Conservation (phyloP, 1,140 invertebrate genomes). For the Plectrocnemia conspersa region DNA sequence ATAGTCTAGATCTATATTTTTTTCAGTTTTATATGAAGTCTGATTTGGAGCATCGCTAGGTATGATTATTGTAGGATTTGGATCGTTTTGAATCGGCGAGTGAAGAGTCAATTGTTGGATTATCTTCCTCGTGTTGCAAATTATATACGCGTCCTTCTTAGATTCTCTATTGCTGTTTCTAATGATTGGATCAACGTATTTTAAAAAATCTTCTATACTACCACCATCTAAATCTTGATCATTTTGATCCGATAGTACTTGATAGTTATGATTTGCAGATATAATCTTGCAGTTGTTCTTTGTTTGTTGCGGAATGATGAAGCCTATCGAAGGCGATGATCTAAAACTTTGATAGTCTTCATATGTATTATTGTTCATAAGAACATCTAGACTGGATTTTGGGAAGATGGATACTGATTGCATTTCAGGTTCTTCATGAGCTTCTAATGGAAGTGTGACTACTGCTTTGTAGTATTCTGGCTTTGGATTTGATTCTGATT, state of each 20-base stretch:
- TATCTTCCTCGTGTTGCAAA: slow-evolving; percentile 48
- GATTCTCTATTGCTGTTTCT: slow-evolving; percentile 43
- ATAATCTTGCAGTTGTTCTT: too few relatives aligned
- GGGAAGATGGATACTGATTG: slow-evolving; percentile 22
- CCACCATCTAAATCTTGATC: slow-evolving; percentile 42
- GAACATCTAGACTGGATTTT: slow-evolving; percentile 29
- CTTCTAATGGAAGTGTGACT: slow-evolving; percentile 26
- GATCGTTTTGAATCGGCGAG: too few relatives aligned
- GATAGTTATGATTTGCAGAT: too few relatives aligned
- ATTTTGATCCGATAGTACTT: slow-evolving; percentile 24
- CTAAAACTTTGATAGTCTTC: slow-evolving; percentile 22
- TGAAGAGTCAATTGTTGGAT: slow-evolving; percentile 39
- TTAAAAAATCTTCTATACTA: slow-evolving; percentile 47
- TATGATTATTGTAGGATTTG: slow-evolving; percentile 10
- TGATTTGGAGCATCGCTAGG: slow-evolving; percentile 6
- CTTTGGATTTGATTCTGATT: too few relatives aligned
- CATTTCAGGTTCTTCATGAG: slow-evolving; percentile 12
- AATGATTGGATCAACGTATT: slow-evolving; percentile 45
- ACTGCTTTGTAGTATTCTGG: slow-evolving; percentile 29
- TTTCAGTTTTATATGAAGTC: slow-evolving; percentile 48
- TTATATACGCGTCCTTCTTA: slow-evolving; percentile 41
- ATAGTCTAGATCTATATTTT: slow-evolving; percentile 50
- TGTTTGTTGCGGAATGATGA: slow-evolving; percentile 26
- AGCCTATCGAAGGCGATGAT: slow-evolving; percentile 29
- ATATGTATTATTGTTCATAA: slow-evolving; percentile 34